A percentile compares a stretch with the other conserved stretches of the same genome.
phyloP scores from a whole-genome alignment of 2,888 invertebrate genomes.

The Cylindroiulus punctatus region DNA sequence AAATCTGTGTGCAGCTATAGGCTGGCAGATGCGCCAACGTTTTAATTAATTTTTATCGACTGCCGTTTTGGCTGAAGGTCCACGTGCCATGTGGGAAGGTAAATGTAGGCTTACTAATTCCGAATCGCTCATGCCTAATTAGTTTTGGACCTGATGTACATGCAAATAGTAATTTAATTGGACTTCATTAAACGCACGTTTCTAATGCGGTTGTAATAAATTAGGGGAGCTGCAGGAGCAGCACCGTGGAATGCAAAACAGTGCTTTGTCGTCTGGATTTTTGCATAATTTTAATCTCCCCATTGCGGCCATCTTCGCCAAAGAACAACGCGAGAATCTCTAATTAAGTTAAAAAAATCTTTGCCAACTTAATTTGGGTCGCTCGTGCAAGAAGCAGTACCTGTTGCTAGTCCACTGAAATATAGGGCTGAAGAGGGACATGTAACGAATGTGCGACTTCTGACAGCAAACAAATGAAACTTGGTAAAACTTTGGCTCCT shows the following conservation, averaged over 20 bases:
- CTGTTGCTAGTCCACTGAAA: not conserved
- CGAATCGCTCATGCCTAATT: not conserved
- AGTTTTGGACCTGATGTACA: not conserved
- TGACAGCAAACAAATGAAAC: slow-evolving; percentile 32
- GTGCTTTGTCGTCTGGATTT: no score
- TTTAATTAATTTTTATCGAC: not conserved
- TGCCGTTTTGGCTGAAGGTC: not conserved
- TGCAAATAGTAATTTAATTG: slow-evolving; percentile 1
- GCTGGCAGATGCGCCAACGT: not conserved
- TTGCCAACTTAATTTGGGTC: not conserved
- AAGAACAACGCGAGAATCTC: no score
- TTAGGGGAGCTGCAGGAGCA: not conserved
- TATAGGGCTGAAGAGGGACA: slow-evolving; percentile 1
- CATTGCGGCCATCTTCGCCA: no score
- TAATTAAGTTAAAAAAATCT: no score
- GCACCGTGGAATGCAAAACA: not conserved
- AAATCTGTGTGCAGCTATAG: not conserved
- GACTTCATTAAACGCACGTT: not conserved
- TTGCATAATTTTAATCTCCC: no score
- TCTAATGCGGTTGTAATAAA: not conserved
- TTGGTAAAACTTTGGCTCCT: slow-evolving; percentile 18
- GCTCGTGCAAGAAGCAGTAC: not conserved
- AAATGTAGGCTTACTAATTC: not conserved
- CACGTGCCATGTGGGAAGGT: not conserved
- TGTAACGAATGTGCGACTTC: slow-evolving; percentile 14